phyloP scores from a whole-genome alignment of 2,888 invertebrate genomes.

The Seira sanloemensis region DNA sequence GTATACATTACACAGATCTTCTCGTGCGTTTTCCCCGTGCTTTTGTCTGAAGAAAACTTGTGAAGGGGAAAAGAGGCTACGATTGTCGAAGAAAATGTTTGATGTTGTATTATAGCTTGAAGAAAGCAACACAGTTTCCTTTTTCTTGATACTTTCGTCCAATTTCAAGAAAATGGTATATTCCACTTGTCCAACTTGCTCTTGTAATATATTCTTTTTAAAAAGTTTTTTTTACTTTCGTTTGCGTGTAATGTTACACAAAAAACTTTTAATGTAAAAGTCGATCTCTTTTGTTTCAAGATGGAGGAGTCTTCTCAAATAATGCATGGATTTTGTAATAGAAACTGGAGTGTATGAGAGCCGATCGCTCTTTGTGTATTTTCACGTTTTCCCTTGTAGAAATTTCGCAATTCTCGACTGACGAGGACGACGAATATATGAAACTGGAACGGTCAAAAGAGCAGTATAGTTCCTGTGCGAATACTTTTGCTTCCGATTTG shows the following conservation, averaged over 20 bases:
- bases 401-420: background rate
- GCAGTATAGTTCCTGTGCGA: constrained; percentile 29
- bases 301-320: background rate
- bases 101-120: too few relatives aligned
- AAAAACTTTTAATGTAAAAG: constrained; percentile 16
- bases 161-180: background rate
- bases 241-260: background rate
- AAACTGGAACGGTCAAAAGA: constrained; percentile 23
- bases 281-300: background rate
- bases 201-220: background rate
- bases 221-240: background rate
- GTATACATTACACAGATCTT: background rate
- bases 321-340: constrained; percentile 14
- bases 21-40: background rate
- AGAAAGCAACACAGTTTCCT: background rate
- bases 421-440: background rate
- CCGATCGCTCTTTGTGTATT: background rate
- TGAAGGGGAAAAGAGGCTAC: background rate
- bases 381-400: background rate
- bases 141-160: background rate
- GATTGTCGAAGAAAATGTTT: background rate
- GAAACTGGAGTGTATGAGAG: background rate
- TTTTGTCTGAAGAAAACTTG: background rate
- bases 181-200: background rate
- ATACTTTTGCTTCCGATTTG: constrained; percentile 50